Conservation (phyloP, 2,797 vertebrate species). For the Anguilla pacifica region DNA sequence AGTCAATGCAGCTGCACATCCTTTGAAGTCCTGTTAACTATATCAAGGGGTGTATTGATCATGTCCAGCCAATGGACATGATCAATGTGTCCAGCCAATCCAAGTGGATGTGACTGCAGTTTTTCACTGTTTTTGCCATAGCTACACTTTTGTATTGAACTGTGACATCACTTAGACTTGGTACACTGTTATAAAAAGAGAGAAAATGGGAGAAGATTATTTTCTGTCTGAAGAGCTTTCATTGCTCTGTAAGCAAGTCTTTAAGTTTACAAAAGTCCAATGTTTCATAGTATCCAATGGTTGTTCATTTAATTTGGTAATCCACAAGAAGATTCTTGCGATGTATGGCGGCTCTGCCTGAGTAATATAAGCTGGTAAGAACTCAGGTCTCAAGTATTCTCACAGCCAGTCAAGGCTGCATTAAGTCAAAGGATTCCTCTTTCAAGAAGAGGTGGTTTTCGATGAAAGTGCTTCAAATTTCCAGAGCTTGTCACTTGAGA, state of each 20-base stretch:
- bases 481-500: too few species aligned
- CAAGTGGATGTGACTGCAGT: neutral
- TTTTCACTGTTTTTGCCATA: neutral
- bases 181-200: neutral
- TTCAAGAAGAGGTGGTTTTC: neutral
- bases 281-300: neutral
- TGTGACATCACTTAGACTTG: neutral
- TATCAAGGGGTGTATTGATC: constrained; percentile 24
- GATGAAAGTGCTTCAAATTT: neutral
- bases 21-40: constrained; percentile 17
- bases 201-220: neutral
- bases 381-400: neutral
- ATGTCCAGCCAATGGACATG: constrained; percentile 2
- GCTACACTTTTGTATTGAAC: neutral
- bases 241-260: neutral
- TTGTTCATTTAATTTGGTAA: neutral
- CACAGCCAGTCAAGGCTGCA: neutral
- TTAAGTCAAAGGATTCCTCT: neutral
- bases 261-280: neutral
- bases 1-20: neutral
- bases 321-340: neutral
- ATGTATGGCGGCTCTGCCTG: neutral
- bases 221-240: neutral
- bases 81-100: constrained; percentile 5
- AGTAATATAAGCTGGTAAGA: neutral